phyloP scores from a whole-genome alignment of 2,888 invertebrate genomes.

The Drosophila meridionalis region DNA sequence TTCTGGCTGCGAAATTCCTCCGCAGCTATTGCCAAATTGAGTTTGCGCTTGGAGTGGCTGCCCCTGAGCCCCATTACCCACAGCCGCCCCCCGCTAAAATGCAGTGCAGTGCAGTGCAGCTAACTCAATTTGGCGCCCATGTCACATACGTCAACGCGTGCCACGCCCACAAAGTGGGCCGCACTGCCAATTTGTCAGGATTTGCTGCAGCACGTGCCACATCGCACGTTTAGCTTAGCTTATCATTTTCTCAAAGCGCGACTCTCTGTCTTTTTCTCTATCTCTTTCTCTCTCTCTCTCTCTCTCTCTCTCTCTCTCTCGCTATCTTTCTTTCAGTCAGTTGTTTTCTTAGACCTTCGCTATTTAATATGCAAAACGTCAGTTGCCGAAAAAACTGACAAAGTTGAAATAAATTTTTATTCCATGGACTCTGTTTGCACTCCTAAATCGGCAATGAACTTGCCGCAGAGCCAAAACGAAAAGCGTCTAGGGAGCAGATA shows the following conservation, averaged over 20 bases:
- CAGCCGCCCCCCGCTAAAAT: constrained; percentile 20
- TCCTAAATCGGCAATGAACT: constrained; percentile 80
- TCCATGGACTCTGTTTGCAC: constrained; percentile 68
- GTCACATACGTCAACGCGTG: constrained; percentile 78
- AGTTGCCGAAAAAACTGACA: constrained; percentile 72
- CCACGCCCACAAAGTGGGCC: constrained; percentile 63
- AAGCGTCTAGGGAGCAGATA: background rate
- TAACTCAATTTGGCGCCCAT: constrained; percentile 78
- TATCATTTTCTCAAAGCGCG: constrained; percentile 75
- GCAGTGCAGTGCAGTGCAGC: constrained; percentile 63
- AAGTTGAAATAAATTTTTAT: constrained; percentile 81
- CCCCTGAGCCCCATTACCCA: background rate
- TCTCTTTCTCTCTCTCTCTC: constrained; percentile 6
- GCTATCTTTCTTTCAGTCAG: constrained; percentile 2
- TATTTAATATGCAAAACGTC: constrained; percentile 80
- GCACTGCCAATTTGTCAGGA: constrained; percentile 74
- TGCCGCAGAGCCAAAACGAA: constrained; percentile 60
- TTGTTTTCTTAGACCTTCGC: constrained; percentile 18
- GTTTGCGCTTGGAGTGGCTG: constrained; percentile 57
- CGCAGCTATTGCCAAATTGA: constrained; percentile 66
- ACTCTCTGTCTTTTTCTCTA: background rate
- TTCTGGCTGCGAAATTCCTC: constrained; percentile 58
- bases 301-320: background rate
- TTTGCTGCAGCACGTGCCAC: constrained; percentile 74
- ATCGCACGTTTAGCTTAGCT: constrained; percentile 78